A percentile compares a stretch with the other conserved stretches of the same genome.
Evolutionary conservation across 2,888 invertebrate genomes (phyloP).

Genomic region (Seladonia tumulorum): DNA sequence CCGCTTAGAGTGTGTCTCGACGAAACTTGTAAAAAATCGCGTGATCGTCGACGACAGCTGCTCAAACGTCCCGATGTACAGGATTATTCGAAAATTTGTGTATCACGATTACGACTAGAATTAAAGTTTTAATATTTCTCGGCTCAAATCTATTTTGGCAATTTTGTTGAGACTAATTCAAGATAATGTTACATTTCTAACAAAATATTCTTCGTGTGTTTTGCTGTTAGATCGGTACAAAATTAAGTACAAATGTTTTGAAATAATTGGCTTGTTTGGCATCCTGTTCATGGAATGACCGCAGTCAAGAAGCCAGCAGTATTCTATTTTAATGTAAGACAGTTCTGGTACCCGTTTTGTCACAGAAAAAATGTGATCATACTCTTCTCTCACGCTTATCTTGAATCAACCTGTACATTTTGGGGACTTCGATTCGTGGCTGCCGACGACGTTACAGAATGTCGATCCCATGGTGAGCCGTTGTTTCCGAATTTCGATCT

Average conservation of each 20-base stretch:
- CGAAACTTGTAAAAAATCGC: constrained; percentile 38
- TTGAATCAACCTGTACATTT: background rate
- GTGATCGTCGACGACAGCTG: constrained; percentile 33
- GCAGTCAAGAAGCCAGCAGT: background rate
- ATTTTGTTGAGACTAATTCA: background rate
- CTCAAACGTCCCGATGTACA: background rate
- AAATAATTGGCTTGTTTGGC: no score
- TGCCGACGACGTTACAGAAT: constrained; percentile 25
- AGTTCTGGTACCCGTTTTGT: background rate
- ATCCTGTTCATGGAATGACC: background rate
- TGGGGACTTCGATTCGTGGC: background rate
- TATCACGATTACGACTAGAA: background rate
- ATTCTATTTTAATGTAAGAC: background rate
- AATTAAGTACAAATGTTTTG: background rate
- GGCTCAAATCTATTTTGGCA: no score
- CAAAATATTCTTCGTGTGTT: background rate
- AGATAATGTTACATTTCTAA: background rate
- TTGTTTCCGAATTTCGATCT: constrained; percentile 17
- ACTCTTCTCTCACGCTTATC: background rate
- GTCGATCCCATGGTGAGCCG: constrained; percentile 26
- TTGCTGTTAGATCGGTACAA: background rate
- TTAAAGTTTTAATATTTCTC: no score
- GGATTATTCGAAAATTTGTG: background rate
- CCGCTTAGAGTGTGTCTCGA: background rate
- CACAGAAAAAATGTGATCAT: background rate